These are phyloP conservation scores for Tribolium madens DNA, from an alignment of 1,140 invertebrate species.

Conservation along the genomic window DNA sequence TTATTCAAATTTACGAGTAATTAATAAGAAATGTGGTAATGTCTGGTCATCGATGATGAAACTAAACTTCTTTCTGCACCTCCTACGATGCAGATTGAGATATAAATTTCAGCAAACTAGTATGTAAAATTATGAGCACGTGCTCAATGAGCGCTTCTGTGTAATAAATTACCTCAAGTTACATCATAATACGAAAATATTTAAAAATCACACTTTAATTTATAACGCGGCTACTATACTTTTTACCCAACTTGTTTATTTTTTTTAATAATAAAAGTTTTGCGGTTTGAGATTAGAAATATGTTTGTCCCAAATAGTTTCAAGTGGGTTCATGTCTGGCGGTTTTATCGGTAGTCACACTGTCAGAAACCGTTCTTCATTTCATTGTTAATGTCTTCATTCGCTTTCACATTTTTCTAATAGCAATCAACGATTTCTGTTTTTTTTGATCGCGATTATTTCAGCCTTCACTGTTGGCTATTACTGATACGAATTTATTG, in stretches of 20 bases:
- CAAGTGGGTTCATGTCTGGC: constrained; percentile 2
- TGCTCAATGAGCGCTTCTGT: constrained; percentile 8
- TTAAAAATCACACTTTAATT: background rate
- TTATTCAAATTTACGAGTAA: background rate
- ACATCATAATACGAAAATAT: constrained; percentile 8
- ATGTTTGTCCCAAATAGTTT: background rate
- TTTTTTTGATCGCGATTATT: constrained; percentile 2
- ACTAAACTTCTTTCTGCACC: background rate
- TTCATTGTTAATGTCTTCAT: constrained; percentile 10
- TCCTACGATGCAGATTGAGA: constrained; percentile 20
- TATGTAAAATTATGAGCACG: constrained; percentile 29
- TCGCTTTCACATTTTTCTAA: constrained; percentile 10
- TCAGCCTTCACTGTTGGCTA: background rate
- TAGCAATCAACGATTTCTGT: constrained; percentile 1
- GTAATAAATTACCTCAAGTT: constrained; percentile 13
- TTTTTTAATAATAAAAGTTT: background rate
- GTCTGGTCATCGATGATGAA: background rate
- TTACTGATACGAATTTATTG: constrained; percentile 20
- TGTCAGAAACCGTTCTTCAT: background rate
- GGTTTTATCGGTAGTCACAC: background rate
- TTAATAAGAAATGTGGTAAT: background rate
- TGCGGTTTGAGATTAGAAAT: background rate
- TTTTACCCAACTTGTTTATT: constrained; percentile 12
- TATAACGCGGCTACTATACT: background rate
- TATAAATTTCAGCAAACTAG: constrained; percentile 9